Conservation (phyloP, 2,797 vertebrate species). For the Diplodus puntazzo region DNA sequence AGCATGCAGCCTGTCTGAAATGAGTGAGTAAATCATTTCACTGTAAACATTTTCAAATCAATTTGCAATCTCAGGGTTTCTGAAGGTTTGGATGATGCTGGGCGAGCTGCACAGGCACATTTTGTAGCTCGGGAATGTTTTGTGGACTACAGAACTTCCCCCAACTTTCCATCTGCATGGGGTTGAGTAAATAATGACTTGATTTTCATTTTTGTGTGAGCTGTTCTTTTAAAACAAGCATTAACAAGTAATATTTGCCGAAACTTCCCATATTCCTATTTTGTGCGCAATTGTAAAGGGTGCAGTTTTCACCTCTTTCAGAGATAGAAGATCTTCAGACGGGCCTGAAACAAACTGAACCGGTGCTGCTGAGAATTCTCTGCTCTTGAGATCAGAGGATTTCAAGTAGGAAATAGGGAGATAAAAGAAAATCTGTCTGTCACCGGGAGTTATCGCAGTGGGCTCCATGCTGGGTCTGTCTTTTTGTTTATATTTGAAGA, state of each 20-base stretch:
- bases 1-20: too few species aligned
- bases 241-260: background rate
- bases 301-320: background rate
- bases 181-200: too few species aligned
- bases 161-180: too few species aligned
- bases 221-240: too few species aligned
- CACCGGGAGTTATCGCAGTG: background rate
- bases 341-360: background rate
- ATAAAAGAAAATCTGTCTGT: background rate
- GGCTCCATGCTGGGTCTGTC: background rate
- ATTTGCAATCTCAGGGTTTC: too few species aligned
- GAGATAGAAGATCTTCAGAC: slow-evolving; percentile 7
- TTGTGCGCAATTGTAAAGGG: background rate
- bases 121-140: too few species aligned
- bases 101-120: too few species aligned
- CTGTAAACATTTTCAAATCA: too few species aligned
- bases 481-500: background rate
- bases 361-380: background rate
- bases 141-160: too few species aligned
- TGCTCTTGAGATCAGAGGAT: background rate
- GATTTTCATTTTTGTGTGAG: too few species aligned
- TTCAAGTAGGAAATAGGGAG: background rate
- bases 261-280: background rate
- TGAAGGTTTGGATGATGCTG: too few species aligned
- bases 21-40: too few species aligned